phyloP scores from a whole-genome alignment of 2,113 vertebrate genomes.

The Rhinolophus sinicus region DNA sequence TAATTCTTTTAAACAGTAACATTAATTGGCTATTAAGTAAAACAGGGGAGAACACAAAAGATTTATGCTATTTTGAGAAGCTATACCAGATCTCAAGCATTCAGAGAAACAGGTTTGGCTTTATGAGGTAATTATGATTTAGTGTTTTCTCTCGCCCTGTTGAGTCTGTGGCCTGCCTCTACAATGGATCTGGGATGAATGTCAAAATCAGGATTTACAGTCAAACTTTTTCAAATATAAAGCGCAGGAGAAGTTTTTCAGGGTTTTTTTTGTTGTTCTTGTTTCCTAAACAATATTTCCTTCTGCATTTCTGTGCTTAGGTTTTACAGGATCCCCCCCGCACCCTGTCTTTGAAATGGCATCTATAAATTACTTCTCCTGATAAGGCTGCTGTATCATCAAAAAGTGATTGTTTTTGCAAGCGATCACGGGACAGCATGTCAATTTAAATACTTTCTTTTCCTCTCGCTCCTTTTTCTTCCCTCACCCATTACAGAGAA shows the following conservation, averaged over 20 bases:
- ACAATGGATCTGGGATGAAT: slow-evolving; percentile 80
- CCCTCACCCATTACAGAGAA: neutral
- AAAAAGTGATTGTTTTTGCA: slow-evolving; percentile 76
- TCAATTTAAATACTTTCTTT: slow-evolving; percentile 52
- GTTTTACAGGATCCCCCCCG: neutral
- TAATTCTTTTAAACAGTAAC: slow-evolving; percentile 81
- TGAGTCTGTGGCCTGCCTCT: slow-evolving; percentile 84
- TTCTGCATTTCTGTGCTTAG: slow-evolving; percentile 54
- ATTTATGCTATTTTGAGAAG: slow-evolving; percentile 84
- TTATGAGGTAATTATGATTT: slow-evolving; percentile 87
- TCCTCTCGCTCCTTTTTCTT: neutral
- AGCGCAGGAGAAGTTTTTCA: slow-evolving; percentile 75
- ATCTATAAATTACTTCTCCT: slow-evolving; percentile 72
- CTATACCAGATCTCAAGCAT: slow-evolving; percentile 75
- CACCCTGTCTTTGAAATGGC: slow-evolving; percentile 34
- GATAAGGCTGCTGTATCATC: slow-evolving; percentile 75
- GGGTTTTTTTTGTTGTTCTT: neutral
- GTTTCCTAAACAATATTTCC: slow-evolving; percentile 75
- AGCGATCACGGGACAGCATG: slow-evolving; percentile 50
- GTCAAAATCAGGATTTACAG: slow-evolving; percentile 84
- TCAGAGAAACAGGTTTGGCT: slow-evolving; percentile 79
- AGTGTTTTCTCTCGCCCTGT: slow-evolving; percentile 82
- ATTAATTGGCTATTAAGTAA: slow-evolving; percentile 87
- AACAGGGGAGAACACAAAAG: slow-evolving; percentile 79
- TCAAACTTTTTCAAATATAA: slow-evolving; percentile 79